Conservation (phyloP, 1,140 invertebrate species). For the Trypoxylus dichotomus region DNA sequence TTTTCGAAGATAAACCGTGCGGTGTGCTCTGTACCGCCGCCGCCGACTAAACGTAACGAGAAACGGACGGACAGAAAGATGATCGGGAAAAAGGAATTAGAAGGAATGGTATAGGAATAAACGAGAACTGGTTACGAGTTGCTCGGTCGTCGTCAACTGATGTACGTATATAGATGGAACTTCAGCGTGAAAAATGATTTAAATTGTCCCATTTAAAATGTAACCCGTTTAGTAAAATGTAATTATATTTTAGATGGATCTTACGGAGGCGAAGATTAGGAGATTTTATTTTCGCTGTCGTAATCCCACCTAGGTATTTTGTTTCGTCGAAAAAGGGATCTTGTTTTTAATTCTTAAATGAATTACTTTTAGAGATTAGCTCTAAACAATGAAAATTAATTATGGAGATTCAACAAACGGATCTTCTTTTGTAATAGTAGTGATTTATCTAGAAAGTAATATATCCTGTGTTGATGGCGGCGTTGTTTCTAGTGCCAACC, state of each 20-base stretch:
- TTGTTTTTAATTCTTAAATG: too few relatives aligned
- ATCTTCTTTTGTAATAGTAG: too few relatives aligned
- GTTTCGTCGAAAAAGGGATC: too few relatives aligned
- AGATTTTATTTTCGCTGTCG: too few relatives aligned
- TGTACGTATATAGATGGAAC: neutral
- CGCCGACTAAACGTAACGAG: neutral
- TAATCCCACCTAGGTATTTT: too few relatives aligned
- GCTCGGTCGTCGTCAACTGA: neutral
- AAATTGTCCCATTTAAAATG: neutral
- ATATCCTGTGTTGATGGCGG: too few relatives aligned
- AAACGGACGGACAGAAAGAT: neutral
- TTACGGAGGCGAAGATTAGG: neutral
- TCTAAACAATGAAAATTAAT: too few relatives aligned
- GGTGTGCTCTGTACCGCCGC: neutral
- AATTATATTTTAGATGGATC: neutral
- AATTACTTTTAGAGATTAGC: too few relatives aligned
- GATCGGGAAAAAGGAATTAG: neutral
- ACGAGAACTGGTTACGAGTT: neutral
- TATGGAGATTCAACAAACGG: too few relatives aligned
- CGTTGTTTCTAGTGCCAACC: too few relatives aligned
- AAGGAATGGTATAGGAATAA: neutral
- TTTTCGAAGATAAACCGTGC: neutral
- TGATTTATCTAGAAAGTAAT: too few relatives aligned
- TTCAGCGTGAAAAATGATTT: neutral
- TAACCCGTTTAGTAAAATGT: neutral